Percentiles rank a stretch among this genome's conserved stretches.
phyloP scores from a whole-genome alignment of 2,888 invertebrate genomes.

The Rhopalosiphum nymphaeae region DNA sequence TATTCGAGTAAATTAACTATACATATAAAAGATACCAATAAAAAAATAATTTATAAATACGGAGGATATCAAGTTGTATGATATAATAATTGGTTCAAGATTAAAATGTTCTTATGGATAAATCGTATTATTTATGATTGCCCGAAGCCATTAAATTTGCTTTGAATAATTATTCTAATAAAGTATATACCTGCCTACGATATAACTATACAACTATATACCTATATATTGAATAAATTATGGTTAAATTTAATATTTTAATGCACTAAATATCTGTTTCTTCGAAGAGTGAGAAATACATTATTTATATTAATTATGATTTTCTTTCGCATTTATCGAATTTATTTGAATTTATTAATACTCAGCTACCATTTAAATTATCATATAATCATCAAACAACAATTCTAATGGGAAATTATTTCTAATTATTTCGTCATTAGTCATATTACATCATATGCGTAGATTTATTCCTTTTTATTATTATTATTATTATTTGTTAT shows the following conservation, averaged over 20 bases:
- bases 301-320: conserved; percentile 14
- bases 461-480: not conserved
- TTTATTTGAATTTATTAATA: not conserved
- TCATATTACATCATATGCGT: not conserved
- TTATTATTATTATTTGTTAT: not conserved
- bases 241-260: not conserved
- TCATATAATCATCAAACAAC: not conserved
- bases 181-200: not conserved
- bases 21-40: not conserved
- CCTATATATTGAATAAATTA: conserved; percentile 4
- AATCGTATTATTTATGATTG: conserved; percentile 18
- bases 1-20: not conserved
- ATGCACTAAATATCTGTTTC: not conserved
- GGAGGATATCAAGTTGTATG: not conserved
- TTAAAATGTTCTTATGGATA: conserved; percentile 14
- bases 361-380: not conserved
- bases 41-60: not conserved
- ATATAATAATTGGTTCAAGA: conserved; percentile 37
- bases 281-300: not conserved
- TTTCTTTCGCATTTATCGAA: not conserved
- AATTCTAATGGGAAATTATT: not conserved
- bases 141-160: not conserved
- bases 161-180: conserved; percentile 16
- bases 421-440: not conserved
- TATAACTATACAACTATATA: too few species aligned